Percentiles rank a stretch among this genome's conserved stretches.
These are phyloP conservation scores for Microtus pennsylvanicus DNA, from an alignment of 2,113 vertebrate genomes.

Conservation along the genomic window DNA sequence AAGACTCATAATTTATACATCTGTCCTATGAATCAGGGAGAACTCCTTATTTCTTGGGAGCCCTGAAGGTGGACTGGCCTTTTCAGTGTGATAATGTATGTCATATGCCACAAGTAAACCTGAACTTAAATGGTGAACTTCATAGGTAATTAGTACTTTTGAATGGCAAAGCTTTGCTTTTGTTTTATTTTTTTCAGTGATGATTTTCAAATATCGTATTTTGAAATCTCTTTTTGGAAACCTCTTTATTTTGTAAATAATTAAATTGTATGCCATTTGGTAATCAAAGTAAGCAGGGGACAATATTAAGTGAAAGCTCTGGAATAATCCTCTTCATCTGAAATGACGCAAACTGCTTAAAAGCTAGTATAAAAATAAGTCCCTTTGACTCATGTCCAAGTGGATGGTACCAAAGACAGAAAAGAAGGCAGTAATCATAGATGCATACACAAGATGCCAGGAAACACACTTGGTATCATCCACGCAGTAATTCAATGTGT, in stretches of 20 bases:
- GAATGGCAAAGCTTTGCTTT: not conserved
- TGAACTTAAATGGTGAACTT: not conserved
- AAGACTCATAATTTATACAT: not conserved
- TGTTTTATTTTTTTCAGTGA: not conserved
- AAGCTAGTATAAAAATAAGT: slow-evolving; percentile 8
- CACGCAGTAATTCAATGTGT: not conserved
- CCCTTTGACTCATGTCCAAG: not conserved
- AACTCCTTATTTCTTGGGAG: not conserved
- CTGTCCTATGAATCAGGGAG: not conserved
- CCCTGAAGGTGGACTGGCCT: not conserved
- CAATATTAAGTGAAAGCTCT: slow-evolving; percentile 17
- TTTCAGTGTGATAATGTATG: not conserved
- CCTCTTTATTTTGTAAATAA: not conserved
- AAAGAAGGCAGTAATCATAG: not conserved
- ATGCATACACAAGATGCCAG: not conserved
- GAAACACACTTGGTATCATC: not conserved
- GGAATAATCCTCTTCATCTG: not conserved
- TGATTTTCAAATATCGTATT: not conserved
- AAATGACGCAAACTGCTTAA: not conserved
- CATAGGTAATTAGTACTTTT: slow-evolving; percentile 4
- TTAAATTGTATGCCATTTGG: not conserved
- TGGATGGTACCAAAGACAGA: not conserved
- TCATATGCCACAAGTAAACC: not conserved
- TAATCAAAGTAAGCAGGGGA: not conserved
- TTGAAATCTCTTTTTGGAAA: slow-evolving; percentile 4